Conservation (phyloP, 2,888 invertebrate species). For the Tinea trinotella region DNA sequence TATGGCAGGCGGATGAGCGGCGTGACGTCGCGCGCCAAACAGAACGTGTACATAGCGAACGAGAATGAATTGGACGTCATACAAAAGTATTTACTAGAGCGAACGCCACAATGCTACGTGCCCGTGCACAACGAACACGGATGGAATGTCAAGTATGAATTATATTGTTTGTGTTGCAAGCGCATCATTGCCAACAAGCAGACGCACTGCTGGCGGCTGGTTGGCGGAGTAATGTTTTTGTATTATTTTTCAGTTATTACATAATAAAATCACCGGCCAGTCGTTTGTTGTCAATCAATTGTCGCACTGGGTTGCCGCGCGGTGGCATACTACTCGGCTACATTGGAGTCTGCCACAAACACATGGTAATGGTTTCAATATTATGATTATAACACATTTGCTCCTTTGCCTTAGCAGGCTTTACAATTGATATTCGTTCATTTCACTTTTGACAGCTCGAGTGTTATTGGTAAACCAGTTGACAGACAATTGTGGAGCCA, state of each 20-base stretch:
- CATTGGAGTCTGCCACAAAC: no score
- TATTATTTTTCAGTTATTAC: constrained; percentile 43
- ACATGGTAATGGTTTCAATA: no score
- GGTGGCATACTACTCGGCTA: constrained; percentile 51
- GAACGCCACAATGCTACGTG: constrained; percentile 52
- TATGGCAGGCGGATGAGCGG: constrained; percentile 20
- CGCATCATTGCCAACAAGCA: no score
- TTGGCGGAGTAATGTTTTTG: neutral
- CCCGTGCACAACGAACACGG: constrained; percentile 46
- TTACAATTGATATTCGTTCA: no score
- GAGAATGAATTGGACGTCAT: constrained; percentile 29
- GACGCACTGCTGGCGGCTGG: neutral
- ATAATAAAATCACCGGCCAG: constrained; percentile 30
- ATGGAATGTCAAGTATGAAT: constrained; percentile 49
- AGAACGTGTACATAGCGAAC: constrained; percentile 12
- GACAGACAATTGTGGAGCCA: no score
- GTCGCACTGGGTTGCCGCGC: constrained; percentile 22
- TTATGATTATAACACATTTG: no score
- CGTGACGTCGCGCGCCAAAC: constrained; percentile 25
- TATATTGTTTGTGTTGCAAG: neutral
- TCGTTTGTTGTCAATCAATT: constrained; percentile 21
- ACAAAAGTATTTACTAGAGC: constrained; percentile 42
- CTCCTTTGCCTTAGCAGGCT: no score
- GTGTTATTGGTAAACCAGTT: no score
- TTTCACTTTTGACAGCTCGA: no score